A percentile compares a stretch with the other conserved stretches of the same genome.
Conservation (phyloP, 2,113 vertebrate genomes). For the Sinocyclocheilus rhinocerous region DNA sequence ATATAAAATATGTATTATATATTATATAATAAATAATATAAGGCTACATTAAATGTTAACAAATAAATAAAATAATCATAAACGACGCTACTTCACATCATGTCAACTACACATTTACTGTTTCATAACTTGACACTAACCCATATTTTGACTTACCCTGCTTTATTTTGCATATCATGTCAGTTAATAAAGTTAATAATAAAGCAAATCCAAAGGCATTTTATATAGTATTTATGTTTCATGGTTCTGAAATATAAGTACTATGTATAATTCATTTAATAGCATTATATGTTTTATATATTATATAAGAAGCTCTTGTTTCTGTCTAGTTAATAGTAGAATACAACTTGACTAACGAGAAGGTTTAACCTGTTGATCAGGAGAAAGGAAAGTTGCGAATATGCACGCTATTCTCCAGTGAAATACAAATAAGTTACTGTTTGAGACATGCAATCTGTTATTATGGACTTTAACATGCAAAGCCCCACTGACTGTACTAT, state of each 20-base stretch:
- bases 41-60: background rate
- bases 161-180: background rate
- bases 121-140: background rate
- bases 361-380: conserved; percentile 29
- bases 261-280: no score
- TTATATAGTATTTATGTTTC: background rate
- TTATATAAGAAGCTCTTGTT: background rate
- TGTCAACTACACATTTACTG: background rate
- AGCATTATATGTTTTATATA: background rate
- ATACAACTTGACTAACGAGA: background rate
- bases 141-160: no score
- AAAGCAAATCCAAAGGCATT: background rate
- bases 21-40: background rate
- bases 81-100: background rate
- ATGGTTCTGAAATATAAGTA: no score
- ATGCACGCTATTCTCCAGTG: background rate
- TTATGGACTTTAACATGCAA: background rate
- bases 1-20: no score
- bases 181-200: background rate
- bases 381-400: background rate
- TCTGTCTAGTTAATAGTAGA: background rate
- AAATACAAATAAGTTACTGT: background rate
- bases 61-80: background rate
- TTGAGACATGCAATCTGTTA: background rate
- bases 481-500: background rate